Base-by-base conservation (phyloP, 2,113 vertebrate genomes). In the Dipodomys stephensi region DNA sequence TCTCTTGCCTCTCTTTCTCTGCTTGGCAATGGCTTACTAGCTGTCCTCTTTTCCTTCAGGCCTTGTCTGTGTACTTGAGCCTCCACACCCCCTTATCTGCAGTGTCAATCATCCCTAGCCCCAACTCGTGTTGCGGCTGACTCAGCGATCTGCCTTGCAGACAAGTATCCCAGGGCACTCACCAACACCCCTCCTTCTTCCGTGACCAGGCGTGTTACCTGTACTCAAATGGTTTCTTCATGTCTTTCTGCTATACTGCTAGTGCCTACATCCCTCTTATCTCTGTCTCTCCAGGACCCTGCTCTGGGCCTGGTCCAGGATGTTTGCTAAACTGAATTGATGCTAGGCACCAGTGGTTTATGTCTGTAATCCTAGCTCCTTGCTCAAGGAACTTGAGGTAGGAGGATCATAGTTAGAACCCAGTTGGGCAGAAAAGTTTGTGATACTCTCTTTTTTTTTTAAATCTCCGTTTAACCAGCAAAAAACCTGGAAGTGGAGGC, bases 171-270 rank as follows among this genome's bases (percentile, higher is more conserved):
- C 72, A 25, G 67, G 67, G 88, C 53, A 30, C 20, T 22, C 72
- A 74, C 91, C 4, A 53, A 79, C 19, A 19, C 65, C 53, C 27
- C 18, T 76, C 46, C 22, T 6, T 65, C 39, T 68, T 62, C 44
- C 22, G 0, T 13, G 65, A 81, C 68, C 27, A 74, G 22, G 22
- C 1, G 23, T 4, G 15, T 65, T 39, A 1, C 30, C 0, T 4
- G 44, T 6, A 4, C 53, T 12, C 39, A 39, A 27, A 20, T 16
- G 13, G 15, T 23, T 46, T 79, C 4, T 64, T 76, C n/a, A 67
- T 9, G 46, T 64, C 53, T 72, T 90, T 39, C 25, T 53, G 53
- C 4, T 32, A 57, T 62, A 79, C 8, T 10, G 2, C 81, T 32
- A 25, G 81, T 49, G 74, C 53, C 74, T 27, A 1, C 1, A 7